Conservation (phyloP, 2,888 invertebrate species). For the Morpho deidamia region DNA sequence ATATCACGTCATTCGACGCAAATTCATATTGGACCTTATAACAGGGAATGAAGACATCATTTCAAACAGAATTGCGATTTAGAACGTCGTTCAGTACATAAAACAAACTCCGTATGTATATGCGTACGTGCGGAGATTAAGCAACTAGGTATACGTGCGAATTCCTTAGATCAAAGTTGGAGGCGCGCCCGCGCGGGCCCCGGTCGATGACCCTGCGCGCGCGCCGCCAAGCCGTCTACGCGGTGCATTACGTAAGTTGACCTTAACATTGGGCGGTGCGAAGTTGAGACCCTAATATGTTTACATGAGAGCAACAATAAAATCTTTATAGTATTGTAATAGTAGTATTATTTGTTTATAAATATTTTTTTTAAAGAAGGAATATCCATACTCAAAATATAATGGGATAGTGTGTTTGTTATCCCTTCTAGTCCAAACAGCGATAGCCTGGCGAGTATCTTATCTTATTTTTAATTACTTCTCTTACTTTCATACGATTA, state of each 20-base stretch:
- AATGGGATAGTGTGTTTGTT: too few relatives aligned
- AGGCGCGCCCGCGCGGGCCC: constrained; percentile 62
- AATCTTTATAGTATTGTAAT: too few relatives aligned
- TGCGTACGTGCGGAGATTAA: constrained; percentile 6
- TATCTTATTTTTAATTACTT: too few relatives aligned
- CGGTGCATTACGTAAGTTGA: constrained; percentile 59
- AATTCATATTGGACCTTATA: background rate
- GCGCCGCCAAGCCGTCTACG: constrained; percentile 76
- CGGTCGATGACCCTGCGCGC: constrained; percentile 59
- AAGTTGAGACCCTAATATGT: constrained; percentile 23
- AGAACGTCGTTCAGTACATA: constrained; percentile 3
- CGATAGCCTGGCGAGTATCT: too few relatives aligned
- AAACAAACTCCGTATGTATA: background rate
- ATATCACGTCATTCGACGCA: background rate
- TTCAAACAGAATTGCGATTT: background rate
- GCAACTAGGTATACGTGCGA: constrained; percentile 22
- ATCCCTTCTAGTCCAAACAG: too few relatives aligned
- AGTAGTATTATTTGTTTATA: too few relatives aligned
- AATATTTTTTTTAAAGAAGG: too few relatives aligned
- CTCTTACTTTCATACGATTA: too few relatives aligned
- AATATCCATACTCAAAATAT: too few relatives aligned
- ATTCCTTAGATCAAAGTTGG: constrained; percentile 44
- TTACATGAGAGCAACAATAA: too few relatives aligned
- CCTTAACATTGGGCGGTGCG: constrained; percentile 67
- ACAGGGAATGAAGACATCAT: background rate